phyloP scores from a whole-genome alignment of 2,797 vertebrate species.

The Chiloscyllium punctatum region DNA sequence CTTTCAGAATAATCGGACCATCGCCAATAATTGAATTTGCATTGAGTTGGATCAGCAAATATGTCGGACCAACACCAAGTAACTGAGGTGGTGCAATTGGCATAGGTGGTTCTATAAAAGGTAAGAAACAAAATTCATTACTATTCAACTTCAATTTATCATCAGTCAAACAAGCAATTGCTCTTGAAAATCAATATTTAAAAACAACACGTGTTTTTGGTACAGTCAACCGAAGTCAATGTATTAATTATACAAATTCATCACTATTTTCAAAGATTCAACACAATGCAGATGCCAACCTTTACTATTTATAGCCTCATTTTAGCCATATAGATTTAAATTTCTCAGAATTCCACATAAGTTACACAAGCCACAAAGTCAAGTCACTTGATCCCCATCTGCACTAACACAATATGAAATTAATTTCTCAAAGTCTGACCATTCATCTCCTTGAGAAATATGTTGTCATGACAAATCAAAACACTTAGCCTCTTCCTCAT shows the following conservation, averaged over 20 bases:
- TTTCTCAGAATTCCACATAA: background rate
- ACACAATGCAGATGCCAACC: background rate
- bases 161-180: background rate
- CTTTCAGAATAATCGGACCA: conserved; percentile 91
- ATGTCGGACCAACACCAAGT: conserved; percentile 86
- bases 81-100: conserved; percentile 93
- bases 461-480: background rate
- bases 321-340: background rate
- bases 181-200: background rate
- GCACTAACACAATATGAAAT: background rate
- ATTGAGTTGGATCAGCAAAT: conserved; percentile 92
- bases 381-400: background rate
- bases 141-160: background rate
- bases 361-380: background rate
- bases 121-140: conserved; percentile 28
- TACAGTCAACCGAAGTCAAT: background rate
- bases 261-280: background rate
- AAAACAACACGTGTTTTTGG: background rate
- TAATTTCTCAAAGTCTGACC: background rate
- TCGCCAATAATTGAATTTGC: conserved; percentile 97
- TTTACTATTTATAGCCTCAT: background rate
- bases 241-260: background rate
- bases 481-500: background rate
- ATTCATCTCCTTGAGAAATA: background rate
- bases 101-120: conserved; percentile 77